Percentiles rank a stretch among this genome's conserved stretches.
phyloP scores from a whole-genome alignment of 2,113 vertebrate genomes.

The Cisticola juncidis region DNA sequence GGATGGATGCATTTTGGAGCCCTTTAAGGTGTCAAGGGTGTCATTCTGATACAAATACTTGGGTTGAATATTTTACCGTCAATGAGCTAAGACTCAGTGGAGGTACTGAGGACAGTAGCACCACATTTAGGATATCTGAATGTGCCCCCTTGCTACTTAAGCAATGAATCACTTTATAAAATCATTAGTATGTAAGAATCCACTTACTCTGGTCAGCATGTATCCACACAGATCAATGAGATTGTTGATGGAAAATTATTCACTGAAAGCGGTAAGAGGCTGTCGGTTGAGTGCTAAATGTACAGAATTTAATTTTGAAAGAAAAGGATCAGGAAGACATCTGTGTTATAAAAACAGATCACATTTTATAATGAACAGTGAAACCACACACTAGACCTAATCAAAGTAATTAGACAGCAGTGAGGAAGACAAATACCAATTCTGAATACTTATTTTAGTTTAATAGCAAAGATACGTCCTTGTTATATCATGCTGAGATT shows the following conservation, averaged over 20 bases:
- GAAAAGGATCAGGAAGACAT: not conserved
- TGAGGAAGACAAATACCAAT: not conserved
- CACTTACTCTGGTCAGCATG: not conserved
- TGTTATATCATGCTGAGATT: not conserved
- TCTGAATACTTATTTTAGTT: conserved; percentile 14
- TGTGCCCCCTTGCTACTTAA: not conserved
- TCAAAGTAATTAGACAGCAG: conserved; percentile 5
- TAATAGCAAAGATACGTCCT: not conserved
- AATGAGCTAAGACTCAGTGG: not conserved
- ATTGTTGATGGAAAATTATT: not conserved
- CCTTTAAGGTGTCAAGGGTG: not conserved
- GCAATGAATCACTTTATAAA: not conserved
- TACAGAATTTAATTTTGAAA: not conserved
- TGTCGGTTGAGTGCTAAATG: not conserved
- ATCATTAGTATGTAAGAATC: not conserved
- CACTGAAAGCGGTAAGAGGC: not conserved
- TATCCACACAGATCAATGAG: not conserved
- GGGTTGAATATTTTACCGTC: not conserved
- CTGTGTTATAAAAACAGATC: not conserved
- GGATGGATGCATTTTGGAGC: not conserved
- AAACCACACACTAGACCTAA: not conserved
- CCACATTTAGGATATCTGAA: not conserved
- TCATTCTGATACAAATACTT: not conserved
- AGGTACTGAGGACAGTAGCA: not conserved
- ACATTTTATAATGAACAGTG: not conserved